Percentiles rank a stretch among this genome's conserved stretches.
These are phyloP conservation scores for Calonectris borealis DNA, from an alignment of 2,113 vertebrate species.

Conservation along the genomic window DNA sequence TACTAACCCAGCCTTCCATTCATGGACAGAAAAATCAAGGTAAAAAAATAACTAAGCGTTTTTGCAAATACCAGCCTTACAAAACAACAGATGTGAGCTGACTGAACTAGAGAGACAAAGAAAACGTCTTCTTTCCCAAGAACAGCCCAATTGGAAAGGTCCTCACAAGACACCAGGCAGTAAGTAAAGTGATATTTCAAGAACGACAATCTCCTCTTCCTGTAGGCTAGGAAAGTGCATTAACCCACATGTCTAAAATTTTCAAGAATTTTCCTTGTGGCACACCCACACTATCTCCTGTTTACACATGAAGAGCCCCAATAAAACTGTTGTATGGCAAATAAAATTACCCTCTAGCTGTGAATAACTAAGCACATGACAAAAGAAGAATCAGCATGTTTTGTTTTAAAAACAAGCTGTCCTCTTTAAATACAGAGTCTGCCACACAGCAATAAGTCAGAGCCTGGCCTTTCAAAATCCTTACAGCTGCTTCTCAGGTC, in stretches of 20 bases:
- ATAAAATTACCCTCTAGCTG: neutral
- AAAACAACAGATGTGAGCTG: neutral
- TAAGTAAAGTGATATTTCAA: neutral
- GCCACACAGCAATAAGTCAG: neutral
- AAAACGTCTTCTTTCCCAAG: neutral
- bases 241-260: neutral
- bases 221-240: neutral
- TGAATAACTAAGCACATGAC: neutral
- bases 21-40: neutral
- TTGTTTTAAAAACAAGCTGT: neutral
- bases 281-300: neutral
- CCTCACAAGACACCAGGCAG: neutral
- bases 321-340: neutral
- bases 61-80: neutral
- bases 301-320: neutral
- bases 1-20: neutral
- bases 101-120: neutral
- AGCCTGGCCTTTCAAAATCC: neutral
- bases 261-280: neutral
- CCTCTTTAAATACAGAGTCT: neutral
- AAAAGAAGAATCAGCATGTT: neutral
- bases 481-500: neutral
- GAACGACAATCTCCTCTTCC: neutral
- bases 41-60: neutral
- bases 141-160: neutral